phyloP scores from a whole-genome alignment of 2,888 invertebrate genomes.

The Drosophila phalerata region DNA sequence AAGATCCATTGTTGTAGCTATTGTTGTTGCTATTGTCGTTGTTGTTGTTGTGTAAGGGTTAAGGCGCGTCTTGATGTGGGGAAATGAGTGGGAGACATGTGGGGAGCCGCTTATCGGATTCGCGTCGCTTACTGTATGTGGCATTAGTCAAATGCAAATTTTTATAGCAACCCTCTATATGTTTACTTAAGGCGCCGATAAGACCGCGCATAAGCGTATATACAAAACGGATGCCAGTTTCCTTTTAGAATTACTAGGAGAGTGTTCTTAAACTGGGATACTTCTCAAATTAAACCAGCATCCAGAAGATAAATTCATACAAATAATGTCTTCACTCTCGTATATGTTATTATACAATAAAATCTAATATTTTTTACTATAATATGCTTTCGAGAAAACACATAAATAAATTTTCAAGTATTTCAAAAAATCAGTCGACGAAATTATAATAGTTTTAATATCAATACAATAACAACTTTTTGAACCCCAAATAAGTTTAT shows the following conservation, averaged over 20 bases:
- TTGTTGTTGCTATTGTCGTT: conserved; percentile 18
- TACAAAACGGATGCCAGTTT: conserved; percentile 52
- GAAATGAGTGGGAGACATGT: neutral
- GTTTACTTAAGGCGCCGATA: conserved; percentile 75
- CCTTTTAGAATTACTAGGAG: neutral
- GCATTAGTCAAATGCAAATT: conserved; percentile 81
- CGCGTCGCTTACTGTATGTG: conserved; percentile 26
- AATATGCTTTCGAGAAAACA: too few species aligned
- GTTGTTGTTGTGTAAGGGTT: conserved; percentile 58
- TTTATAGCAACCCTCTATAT: conserved; percentile 72
- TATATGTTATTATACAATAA: neutral
- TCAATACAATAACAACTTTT: neutral
- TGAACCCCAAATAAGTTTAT: too few species aligned
- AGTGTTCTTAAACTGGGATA: conserved; percentile 10
- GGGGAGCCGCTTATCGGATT: conserved; percentile 41
- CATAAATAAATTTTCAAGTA: too few species aligned
- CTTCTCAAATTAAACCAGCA: conserved; percentile 7
- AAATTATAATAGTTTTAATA: neutral
- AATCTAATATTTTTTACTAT: too few species aligned
- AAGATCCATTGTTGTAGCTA: conserved; percentile 35
- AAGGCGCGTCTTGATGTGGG: conserved; percentile 35
- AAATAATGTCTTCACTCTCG: neutral
- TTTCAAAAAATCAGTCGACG: neutral
- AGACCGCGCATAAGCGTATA: conserved; percentile 70
- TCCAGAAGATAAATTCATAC: neutral